Conservation (phyloP, 1,140 invertebrate genomes). For the Triops longicaudatus region DNA sequence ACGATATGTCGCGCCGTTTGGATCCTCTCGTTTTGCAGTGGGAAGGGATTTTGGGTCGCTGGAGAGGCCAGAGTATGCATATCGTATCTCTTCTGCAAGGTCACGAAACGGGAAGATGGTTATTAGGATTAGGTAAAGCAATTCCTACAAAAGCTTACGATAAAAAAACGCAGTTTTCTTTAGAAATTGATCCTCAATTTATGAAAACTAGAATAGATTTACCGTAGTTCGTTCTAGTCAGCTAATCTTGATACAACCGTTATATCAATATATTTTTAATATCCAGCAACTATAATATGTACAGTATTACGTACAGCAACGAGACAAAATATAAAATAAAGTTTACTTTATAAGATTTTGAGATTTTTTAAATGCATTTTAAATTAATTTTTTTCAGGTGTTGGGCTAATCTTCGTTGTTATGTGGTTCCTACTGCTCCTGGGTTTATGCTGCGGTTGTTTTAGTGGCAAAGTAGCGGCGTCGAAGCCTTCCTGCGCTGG, state of each 20-base stretch:
- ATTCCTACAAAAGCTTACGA: neutral
- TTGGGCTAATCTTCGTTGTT: neutral
- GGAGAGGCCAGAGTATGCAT: neutral
- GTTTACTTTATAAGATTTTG: too few relatives aligned
- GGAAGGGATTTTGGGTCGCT: neutral
- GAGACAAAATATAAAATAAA: too few relatives aligned
- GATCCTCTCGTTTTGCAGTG: neutral
- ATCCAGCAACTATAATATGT: too few relatives aligned
- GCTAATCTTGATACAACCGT: too few relatives aligned
- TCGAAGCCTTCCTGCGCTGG: neutral
- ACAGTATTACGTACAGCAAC: too few relatives aligned
- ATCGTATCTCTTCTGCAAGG: neutral
- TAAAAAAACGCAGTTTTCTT: neutral
- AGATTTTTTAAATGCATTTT: too few relatives aligned
- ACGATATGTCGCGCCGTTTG: neutral
- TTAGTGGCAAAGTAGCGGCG: neutral
- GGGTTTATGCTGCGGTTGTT: neutral
- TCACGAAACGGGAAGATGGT: neutral
- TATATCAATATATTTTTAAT: neutral
- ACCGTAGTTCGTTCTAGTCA: too few relatives aligned
- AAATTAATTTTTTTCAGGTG: neutral
- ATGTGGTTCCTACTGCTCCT: neutral
- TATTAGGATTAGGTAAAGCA: neutral
- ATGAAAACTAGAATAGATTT: too few relatives aligned
- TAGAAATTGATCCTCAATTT: too few relatives aligned